A percentile compares a stretch with the other conserved stretches of the same genome.
Conservation (phyloP, 2,888 invertebrate species). For the Tryphoninae sp. region DNA sequence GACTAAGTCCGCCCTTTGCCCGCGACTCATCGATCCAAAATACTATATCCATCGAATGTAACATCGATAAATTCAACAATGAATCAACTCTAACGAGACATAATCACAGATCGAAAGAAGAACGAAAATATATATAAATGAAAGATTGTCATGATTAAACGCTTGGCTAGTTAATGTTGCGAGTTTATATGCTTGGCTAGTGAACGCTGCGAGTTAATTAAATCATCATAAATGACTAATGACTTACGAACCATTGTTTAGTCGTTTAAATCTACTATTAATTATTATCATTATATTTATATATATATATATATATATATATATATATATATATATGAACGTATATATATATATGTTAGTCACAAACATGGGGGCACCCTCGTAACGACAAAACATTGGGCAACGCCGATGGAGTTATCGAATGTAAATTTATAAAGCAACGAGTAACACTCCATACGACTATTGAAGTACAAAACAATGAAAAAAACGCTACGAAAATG, state of each 20-base stretch:
- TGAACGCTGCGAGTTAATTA: slow-evolving; percentile 40
- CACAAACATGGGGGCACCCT: slow-evolving; percentile 54
- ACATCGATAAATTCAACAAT: slow-evolving; percentile 60
- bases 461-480: slow-evolving; percentile 17
- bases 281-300: slow-evolving; percentile 37
- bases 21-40: slow-evolving; percentile 65
- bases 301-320: slow-evolving; percentile 50
- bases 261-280: slow-evolving; percentile 30
- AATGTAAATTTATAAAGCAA: slow-evolving; percentile 40
- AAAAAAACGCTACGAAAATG: slow-evolving; percentile 15
- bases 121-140: slow-evolving; percentile 21
- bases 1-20: slow-evolving; percentile 80
- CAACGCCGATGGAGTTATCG: slow-evolving; percentile 54
- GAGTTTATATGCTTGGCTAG: slow-evolving; percentile 25
- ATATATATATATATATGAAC: slow-evolving; percentile 53
- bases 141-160: slow-evolving; percentile 57
- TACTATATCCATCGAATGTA: slow-evolving; percentile 54
- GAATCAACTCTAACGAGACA: slow-evolving; percentile 57
- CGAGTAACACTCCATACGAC: slow-evolving; percentile 38
- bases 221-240: slow-evolving; percentile 67
- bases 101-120: slow-evolving; percentile 74
- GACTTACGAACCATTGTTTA: slow-evolving; percentile 58
- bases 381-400: slow-evolving; percentile 50
- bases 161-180: slow-evolving; percentile 46
- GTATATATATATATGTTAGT: slow-evolving; percentile 59